phyloP scores from a whole-genome alignment of 2,888 invertebrate genomes.

The Volucella bombylans region DNA sequence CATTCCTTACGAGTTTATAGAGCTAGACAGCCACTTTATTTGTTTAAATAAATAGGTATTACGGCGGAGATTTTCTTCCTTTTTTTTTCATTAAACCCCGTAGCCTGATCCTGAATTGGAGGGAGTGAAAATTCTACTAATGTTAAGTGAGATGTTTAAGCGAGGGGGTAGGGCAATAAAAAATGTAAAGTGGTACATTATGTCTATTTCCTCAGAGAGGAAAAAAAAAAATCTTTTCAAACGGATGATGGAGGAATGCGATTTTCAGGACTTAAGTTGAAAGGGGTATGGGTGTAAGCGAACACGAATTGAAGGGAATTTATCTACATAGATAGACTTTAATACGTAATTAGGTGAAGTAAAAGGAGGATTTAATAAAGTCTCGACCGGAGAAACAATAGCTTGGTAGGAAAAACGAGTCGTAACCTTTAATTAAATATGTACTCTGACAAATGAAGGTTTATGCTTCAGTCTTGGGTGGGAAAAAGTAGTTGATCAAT shows the following conservation, averaged over 20 bases:
- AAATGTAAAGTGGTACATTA: conserved; percentile 24
- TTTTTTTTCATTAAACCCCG: conserved; percentile 56
- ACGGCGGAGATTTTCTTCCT: conserved; percentile 10
- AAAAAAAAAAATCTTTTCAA: background rate
- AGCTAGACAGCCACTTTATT: conserved; percentile 62
- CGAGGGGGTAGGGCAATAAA: background rate
- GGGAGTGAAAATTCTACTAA: conserved; percentile 27
- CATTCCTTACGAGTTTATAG: conserved; percentile 29
- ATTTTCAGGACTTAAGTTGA: conserved; percentile 20
- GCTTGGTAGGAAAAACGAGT: too few species aligned
- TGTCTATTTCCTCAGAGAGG: background rate
- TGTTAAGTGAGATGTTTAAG: conserved; percentile 22
- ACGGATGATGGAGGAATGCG: conserved; percentile 8
- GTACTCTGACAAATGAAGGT: too few species aligned
- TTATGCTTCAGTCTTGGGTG: too few species aligned
- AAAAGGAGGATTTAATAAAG: background rate
- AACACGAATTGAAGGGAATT: background rate
- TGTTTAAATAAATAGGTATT: conserved; percentile 61
- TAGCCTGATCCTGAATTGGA: conserved; percentile 24
- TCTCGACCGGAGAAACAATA: background rate
- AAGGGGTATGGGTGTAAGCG: background rate
- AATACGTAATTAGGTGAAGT: conserved; percentile 10
- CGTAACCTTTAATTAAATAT: too few species aligned
- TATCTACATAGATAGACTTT: background rate
- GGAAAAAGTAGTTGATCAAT: too few species aligned